phyloP scores from a whole-genome alignment of 2,888 invertebrate genomes.

The Entomobrya proxima region DNA sequence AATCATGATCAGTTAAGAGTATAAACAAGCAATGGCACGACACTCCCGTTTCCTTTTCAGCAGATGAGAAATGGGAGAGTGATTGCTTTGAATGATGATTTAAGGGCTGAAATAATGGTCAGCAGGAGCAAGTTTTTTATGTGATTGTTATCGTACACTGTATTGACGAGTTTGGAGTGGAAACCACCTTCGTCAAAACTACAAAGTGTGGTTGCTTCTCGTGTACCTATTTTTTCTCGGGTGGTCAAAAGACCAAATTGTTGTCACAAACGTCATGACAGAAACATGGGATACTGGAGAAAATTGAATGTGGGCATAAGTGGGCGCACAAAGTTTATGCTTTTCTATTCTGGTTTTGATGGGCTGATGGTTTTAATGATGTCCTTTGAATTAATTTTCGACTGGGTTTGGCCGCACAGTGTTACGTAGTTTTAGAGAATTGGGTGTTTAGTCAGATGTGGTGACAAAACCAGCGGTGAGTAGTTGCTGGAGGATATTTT shows the following conservation, averaged over 20 bases:
- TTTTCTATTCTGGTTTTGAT: constrained; percentile 10
- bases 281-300: neutral
- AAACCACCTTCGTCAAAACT: constrained; percentile 22
- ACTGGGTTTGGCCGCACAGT: constrained; percentile 3
- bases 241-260: constrained; percentile 56
- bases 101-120: constrained; percentile 60
- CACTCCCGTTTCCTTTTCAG: constrained; percentile 50
- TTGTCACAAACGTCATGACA: constrained; percentile 47
- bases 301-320: neutral
- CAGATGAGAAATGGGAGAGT: constrained; percentile 9
- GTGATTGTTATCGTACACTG: constrained; percentile 24
- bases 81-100: constrained; percentile 49
- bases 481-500: constrained; percentile 8
- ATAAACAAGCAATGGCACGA: neutral
- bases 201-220: neutral
- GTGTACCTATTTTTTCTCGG: constrained; percentile 43
- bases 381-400: constrained; percentile 51
- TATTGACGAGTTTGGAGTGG: neutral
- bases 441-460: constrained; percentile 25
- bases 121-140: constrained; percentile 58
- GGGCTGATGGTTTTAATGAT: constrained; percentile 49
- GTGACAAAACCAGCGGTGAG: constrained; percentile 5
- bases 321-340: neutral
- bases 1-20: constrained; percentile 40
- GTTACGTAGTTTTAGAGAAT: neutral